These are phyloP conservation scores for Eustalomyia histrio DNA, from an alignment of 2,888 invertebrate genomes.

Conservation along the genomic window DNA sequence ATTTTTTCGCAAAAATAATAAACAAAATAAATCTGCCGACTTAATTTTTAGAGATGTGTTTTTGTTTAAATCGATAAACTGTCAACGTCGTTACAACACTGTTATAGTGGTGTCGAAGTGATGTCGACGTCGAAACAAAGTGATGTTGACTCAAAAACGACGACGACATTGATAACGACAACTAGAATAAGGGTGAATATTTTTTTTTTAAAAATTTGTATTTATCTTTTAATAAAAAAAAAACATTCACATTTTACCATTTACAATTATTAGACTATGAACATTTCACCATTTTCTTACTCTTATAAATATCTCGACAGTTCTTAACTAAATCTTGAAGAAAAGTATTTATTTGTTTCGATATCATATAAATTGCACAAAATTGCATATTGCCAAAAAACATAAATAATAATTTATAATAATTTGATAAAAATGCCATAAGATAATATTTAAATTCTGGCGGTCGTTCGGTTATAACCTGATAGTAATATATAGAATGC, in stretches of 20 bases:
- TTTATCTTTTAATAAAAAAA: neutral
- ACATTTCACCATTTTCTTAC: neutral
- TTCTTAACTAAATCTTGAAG: slow-evolving; percentile 48
- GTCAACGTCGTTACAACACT: too few species aligned
- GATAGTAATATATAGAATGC: slow-evolving; percentile 69
- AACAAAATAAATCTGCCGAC: too few species aligned
- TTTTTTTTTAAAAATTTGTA: too few species aligned
- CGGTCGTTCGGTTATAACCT: slow-evolving; percentile 61
- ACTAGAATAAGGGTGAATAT: too few species aligned
- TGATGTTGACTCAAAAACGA: too few species aligned
- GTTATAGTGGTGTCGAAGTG: too few species aligned
- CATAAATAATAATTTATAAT: slow-evolving; percentile 66
- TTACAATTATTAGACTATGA: neutral
- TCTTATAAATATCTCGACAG: slow-evolving; percentile 5
- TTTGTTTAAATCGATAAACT: too few species aligned
- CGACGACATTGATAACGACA: too few species aligned
- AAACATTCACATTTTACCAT: neutral
- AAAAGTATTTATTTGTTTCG: slow-evolving; percentile 64
- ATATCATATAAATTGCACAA: slow-evolving; percentile 57
- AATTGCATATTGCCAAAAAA: slow-evolving; percentile 66
- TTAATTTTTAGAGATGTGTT: too few species aligned
- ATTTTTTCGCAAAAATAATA: too few species aligned
- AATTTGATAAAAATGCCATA: slow-evolving; percentile 67
- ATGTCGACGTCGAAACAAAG: too few species aligned
- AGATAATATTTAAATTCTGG: slow-evolving; percentile 65